phyloP scores from a whole-genome alignment of 37 sponge, comb jelly and placozoan species.

The Oopsacas minuta region DNA sequence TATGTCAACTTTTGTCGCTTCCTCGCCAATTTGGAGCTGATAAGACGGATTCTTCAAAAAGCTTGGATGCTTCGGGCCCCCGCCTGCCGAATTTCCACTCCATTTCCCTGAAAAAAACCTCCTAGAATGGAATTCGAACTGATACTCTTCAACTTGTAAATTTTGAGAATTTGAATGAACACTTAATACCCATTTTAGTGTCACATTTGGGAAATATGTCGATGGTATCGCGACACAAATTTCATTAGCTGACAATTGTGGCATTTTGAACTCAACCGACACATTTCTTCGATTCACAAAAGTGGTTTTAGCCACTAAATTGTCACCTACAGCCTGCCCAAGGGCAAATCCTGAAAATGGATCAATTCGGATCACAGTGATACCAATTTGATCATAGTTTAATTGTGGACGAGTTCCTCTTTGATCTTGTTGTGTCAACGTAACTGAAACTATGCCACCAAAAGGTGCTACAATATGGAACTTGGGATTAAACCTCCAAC shows the following conservation, averaged over 20 bases:
- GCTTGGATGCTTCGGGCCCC: background rate
- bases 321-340: background rate
- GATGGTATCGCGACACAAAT: background rate
- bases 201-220: background rate
- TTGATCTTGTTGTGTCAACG: background rate
- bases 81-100: background rate
- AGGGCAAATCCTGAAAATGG: background rate
- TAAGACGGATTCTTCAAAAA: background rate
- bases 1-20: background rate
- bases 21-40: background rate
- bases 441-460: background rate
- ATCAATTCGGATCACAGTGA: background rate
- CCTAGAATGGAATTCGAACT: background rate
- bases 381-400: constrained; percentile 9
- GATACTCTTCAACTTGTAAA: background rate
- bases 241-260: background rate
- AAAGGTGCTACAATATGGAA: background rate
- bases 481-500: constrained; percentile 3
- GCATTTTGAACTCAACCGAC: constrained; percentile 8
- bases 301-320: background rate
- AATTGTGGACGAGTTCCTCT: background rate
- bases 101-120: background rate
- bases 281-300: constrained; percentile 17
- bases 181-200: background rate
- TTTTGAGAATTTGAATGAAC: background rate